Conservation (phyloP, 2,888 invertebrate species). For the Drosophila fungiperda region DNA sequence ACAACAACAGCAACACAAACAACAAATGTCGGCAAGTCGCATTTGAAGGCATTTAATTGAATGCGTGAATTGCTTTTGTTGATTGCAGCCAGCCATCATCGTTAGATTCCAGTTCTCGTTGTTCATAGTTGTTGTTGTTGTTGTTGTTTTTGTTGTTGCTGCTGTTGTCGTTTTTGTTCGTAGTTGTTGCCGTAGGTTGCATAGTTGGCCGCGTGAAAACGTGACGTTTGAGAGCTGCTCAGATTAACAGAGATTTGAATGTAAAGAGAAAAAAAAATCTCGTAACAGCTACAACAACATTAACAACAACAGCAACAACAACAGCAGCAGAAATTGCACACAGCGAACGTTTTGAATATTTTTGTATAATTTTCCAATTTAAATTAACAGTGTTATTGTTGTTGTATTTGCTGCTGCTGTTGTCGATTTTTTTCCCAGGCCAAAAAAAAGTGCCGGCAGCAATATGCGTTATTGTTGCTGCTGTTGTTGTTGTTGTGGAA, state of each 20-base stretch:
- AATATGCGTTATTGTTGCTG: conserved; percentile 59
- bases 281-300: conserved; percentile 43
- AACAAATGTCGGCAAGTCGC: conserved; percentile 74
- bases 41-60: conserved; percentile 80
- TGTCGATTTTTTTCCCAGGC: conserved; percentile 83
- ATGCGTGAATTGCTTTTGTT: conserved; percentile 82
- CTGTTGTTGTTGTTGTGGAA: conserved; percentile 8
- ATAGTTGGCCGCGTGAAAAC: conserved; percentile 82
- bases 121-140: conserved; percentile 31
- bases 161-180: conserved; percentile 35
- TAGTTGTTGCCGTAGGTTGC: conserved; percentile 62
- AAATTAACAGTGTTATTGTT: conserved; percentile 77
- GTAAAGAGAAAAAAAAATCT: conserved; percentile 52
- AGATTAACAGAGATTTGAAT: conserved; percentile 78
- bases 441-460: conserved; percentile 63
- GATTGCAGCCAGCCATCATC: conserved; percentile 71
- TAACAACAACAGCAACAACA: conserved; percentile 21
- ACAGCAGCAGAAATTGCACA: conserved; percentile 36
- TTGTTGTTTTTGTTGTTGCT: conserved; percentile 17
- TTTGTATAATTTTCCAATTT: conserved; percentile 84
- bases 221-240: conserved; percentile 81
- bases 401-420: conserved; percentile 40
- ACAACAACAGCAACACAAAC: conserved; percentile 12
- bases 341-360: conserved; percentile 77
- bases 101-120: conserved; percentile 61